Percentiles rank a stretch among this genome's conserved stretches.
phyloP scores from a whole-genome alignment of 1,140 invertebrate species.

The Drosophila hydei region DNA sequence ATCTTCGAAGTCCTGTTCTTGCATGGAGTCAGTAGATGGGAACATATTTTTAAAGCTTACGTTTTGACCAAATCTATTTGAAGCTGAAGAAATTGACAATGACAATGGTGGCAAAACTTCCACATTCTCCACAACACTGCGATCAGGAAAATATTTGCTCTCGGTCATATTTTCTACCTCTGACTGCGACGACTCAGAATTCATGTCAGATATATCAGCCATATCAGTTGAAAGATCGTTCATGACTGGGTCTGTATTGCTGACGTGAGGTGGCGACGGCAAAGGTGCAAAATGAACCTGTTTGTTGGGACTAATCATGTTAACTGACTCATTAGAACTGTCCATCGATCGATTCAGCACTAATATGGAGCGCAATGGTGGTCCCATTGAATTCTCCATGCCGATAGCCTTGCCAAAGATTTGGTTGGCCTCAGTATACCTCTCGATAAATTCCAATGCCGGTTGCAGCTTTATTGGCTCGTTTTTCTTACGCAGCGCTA shows the following conservation, averaged over 20 bases:
- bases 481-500: not conserved
- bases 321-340: not conserved
- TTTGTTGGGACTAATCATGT: constrained; percentile 3
- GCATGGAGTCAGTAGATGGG: not conserved
- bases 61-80: not conserved
- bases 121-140: not conserved
- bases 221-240: not conserved
- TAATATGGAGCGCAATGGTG: constrained; percentile 17
- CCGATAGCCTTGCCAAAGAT: not conserved
- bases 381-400: not conserved
- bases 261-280: not conserved
- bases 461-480: not conserved
- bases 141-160: not conserved
- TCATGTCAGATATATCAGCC: not conserved
- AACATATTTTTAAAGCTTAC: not conserved
- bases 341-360: not conserved
- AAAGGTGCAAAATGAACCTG: constrained; percentile 29
- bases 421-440: not conserved
- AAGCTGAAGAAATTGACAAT: not conserved
- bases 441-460: constrained; percentile 12
- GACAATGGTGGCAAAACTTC: constrained; percentile 2
- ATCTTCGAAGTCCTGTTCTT: not conserved
- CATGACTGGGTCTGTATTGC: not conserved
- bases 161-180: not conserved
- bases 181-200: not conserved